Evolutionary conservation across 1,140 invertebrate species (phyloP), one percentile per base, ranked within the genome.

Genomic region (Euwallacea similis): DNA sequence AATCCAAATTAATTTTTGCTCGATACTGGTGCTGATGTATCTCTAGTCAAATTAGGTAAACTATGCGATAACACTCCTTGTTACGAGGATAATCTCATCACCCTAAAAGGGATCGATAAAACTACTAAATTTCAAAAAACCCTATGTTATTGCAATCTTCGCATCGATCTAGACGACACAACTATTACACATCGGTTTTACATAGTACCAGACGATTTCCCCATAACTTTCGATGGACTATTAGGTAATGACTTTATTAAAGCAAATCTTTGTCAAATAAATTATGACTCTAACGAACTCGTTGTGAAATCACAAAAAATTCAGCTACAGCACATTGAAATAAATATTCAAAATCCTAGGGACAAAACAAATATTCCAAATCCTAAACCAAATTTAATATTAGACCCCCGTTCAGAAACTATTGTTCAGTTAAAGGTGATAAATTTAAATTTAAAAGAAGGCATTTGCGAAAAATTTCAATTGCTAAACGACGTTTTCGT

Each of bases 371-470:
- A 11, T 46, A 46, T 46, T 46, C 44, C 44, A 46, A 46, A 2
- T 11, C 6, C 46, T 50, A 56, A 56, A 15, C 1, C 55, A 11
- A 8, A 56, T 4, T 13, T 56, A 56, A 56, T 56, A 56, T 16
- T 56, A 56, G 7, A 13, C 2, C 55, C 13, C 9, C 55, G 55
- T 13, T 56, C 10, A 2, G 55, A 56, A 56, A 56, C 55, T 6
- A 15, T 3, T 9, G 55, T 56, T 10, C 55, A 56, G 9, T 56
- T 56, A 56, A 56, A 56, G 16, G 55, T 56, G 9, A 56, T 56
- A n/a, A 56, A 56, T 33, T 56, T 8, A 15, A 9, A 56, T 56
- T 33, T 56, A 15, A 56, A 56, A 15, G 55, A 56, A 56, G 55
- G 55, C 6, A 1, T 50, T 50, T 50, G 46, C 6, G 46, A 50